Evolutionary conservation across 2,797 vertebrate species (phyloP).

Genomic region (Hydrocynus forskahlii): DNA sequence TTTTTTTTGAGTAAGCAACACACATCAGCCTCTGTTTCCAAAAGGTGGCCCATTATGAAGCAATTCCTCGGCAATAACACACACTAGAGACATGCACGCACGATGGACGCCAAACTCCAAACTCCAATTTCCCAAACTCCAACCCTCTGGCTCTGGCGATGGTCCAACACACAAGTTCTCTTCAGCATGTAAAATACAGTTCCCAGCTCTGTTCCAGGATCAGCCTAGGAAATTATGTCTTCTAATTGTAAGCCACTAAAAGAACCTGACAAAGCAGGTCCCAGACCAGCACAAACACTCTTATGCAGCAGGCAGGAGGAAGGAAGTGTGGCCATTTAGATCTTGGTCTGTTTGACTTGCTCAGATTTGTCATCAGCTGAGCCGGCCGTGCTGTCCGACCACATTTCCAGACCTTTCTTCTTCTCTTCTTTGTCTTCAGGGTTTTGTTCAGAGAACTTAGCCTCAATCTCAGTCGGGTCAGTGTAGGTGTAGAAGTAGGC

Average conservation of each 20-base stretch:
- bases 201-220: neutral
- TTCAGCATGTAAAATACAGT: neutral
- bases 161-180: neutral
- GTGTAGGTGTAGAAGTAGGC: conserved; percentile 89
- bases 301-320: neutral
- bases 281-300: conserved; percentile 26
- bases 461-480: conserved; percentile 86
- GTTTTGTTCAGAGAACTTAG: conserved; percentile 72
- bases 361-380: conserved; percentile 12
- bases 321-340: conserved; percentile 55
- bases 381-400: neutral
- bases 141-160: neutral
- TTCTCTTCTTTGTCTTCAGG: conserved; percentile 63
- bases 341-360: conserved; percentile 52
- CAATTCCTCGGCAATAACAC: neutral
- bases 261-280: conserved; percentile 12
- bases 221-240: neutral
- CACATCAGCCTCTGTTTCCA: neutral
- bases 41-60: neutral
- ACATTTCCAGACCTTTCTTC: conserved; percentile 64
- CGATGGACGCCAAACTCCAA: too few species aligned
- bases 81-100: neutral
- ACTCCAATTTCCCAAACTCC: neutral
- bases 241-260: neutral
- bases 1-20: neutral